Percentiles rank a stretch among this genome's conserved stretches.
phyloP scores from a whole-genome alignment of 2,888 invertebrate species.

The Machimus rusticus region DNA sequence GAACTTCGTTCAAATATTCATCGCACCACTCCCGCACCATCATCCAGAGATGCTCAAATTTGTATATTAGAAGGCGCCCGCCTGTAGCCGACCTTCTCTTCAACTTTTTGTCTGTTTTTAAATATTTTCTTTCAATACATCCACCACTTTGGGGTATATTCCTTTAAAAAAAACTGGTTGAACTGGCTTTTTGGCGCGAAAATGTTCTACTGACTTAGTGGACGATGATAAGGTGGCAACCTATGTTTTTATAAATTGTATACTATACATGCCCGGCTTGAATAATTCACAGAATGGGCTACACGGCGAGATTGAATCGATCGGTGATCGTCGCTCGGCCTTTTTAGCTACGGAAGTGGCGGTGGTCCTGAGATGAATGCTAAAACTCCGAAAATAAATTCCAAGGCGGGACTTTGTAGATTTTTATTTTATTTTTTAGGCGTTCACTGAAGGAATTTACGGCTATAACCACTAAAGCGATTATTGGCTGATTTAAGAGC shows the following conservation, averaged over 20 bases:
- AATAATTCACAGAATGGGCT: slow-evolving; percentile 3
- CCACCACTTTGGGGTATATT: background rate
- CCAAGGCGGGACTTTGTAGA: background rate
- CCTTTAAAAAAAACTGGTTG: slow-evolving; percentile 42
- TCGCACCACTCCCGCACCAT: background rate
- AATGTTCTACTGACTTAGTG: slow-evolving; percentile 46
- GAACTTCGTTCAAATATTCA: background rate
- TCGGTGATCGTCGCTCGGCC: background rate
- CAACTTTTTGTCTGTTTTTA: background rate
- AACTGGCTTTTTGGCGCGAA: slow-evolving; percentile 45
- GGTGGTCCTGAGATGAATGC: slow-evolving; percentile 33
- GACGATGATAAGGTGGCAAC: background rate
- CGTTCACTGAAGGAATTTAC: background rate
- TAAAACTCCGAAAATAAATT: slow-evolving; percentile 2
- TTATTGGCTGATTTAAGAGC: background rate
- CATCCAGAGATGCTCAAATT: background rate
- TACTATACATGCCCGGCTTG: background rate
- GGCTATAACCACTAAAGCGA: background rate
- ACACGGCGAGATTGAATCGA: background rate
- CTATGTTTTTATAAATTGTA: slow-evolving; percentile 1
- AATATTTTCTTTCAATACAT: slow-evolving; percentile 5
- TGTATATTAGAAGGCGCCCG: slow-evolving; percentile 35
- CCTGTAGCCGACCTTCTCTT: background rate
- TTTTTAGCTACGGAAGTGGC: slow-evolving; percentile 19
- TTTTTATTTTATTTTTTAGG: background rate